A percentile compares a stretch with the other conserved stretches of the same genome.
These are phyloP conservation scores for Acrobasis suavella DNA, from an alignment of 2,888 invertebrate species.

Conservation along the genomic window DNA sequence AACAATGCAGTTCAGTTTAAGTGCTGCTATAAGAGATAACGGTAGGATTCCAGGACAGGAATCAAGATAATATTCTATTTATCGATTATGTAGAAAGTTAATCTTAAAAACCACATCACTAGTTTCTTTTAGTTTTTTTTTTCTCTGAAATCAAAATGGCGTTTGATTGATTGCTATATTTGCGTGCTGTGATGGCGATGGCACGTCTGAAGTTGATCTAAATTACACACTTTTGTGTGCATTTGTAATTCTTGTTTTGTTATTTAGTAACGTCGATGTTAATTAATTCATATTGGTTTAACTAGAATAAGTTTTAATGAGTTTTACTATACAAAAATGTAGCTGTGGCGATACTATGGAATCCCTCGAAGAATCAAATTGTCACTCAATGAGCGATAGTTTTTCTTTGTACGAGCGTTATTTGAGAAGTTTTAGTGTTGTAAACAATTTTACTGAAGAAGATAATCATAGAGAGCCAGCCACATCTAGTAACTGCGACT, in stretches of 20 bases:
- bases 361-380: slow-evolving; percentile 74
- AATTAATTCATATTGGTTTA: not conserved
- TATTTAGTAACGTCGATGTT: not conserved
- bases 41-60: too few species aligned
- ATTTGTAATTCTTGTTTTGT: not conserved
- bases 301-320: not conserved
- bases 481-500: slow-evolving; percentile 48
- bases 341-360: slow-evolving; percentile 63
- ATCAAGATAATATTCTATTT: too few species aligned
- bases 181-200: not conserved
- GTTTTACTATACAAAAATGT: slow-evolving; percentile 1
- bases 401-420: slow-evolving; percentile 75
- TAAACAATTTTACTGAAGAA: slow-evolving; percentile 53
- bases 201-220: not conserved
- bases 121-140: too few species aligned
- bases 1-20: too few species aligned
- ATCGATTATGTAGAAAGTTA: too few species aligned
- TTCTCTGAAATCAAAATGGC: not conserved
- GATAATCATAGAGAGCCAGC: slow-evolving; percentile 44
- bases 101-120: too few species aligned
- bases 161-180: too few species aligned
- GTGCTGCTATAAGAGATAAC: too few species aligned
- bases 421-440: slow-evolving; percentile 74
- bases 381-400: slow-evolving; percentile 73
- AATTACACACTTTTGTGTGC: not conserved